Conservation (phyloP, 2,888 invertebrate species). For the Oegoconia quadripuncta region DNA sequence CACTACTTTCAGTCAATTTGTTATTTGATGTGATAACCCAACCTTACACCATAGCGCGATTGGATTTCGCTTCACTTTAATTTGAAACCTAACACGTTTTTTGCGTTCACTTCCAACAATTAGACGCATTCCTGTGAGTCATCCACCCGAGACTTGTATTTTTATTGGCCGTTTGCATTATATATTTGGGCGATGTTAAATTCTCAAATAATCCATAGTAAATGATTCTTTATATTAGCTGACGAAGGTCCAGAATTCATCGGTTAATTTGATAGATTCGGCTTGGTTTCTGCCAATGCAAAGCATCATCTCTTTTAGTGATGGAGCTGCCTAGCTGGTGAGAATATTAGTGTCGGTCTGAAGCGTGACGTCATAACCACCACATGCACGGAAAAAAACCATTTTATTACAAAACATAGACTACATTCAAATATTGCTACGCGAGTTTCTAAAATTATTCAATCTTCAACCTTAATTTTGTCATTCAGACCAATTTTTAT, state of each 20-base stretch:
- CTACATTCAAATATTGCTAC: slow-evolving; percentile 17
- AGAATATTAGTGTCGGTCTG: slow-evolving; percentile 15
- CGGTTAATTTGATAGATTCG: neutral
- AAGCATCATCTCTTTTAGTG: slow-evolving; percentile 50
- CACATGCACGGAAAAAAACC: slow-evolving; percentile 32
- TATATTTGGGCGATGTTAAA: slow-evolving; percentile 52
- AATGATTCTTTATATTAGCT: slow-evolving; percentile 1
- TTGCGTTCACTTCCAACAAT: slow-evolving; percentile 61
- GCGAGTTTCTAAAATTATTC: slow-evolving; percentile 24
- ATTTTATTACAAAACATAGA: slow-evolving; percentile 29
- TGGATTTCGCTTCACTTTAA: slow-evolving; percentile 53
- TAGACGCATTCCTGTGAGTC: slow-evolving; percentile 71
- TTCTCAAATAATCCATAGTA: slow-evolving; percentile 23
- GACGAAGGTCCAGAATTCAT: slow-evolving; percentile 1
- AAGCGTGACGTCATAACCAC: slow-evolving; percentile 39
- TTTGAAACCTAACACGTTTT: slow-evolving; percentile 63
- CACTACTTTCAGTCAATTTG: too few relatives aligned
- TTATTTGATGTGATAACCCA: too few relatives aligned
- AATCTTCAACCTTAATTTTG: slow-evolving; percentile 23
- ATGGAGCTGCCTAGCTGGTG: slow-evolving; percentile 39
- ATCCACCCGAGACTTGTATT: slow-evolving; percentile 67
- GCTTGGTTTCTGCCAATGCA: slow-evolving; percentile 40
- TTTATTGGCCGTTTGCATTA: slow-evolving; percentile 67
- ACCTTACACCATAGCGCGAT: slow-evolving; percentile 24
- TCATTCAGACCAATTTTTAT: neutral